Conservation (phyloP, 2,888 invertebrate species). For the Aporophyla nigra region DNA sequence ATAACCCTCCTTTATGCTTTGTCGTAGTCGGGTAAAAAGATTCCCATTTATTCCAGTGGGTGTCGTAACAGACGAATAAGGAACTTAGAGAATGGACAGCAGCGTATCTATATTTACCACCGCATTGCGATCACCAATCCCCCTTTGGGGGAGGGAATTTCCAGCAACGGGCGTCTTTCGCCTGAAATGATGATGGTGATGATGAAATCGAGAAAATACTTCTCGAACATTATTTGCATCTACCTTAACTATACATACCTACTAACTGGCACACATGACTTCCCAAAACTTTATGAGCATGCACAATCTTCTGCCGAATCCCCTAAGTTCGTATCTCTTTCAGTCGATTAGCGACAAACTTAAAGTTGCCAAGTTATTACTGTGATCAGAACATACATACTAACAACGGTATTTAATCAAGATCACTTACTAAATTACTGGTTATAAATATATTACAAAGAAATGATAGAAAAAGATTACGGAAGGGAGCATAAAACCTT, state of each 20-base stretch:
- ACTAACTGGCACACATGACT: conserved; percentile 10
- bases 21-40: too few species aligned
- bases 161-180: too few species aligned
- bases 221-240: neutral
- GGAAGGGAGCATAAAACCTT: conserved; percentile 3
- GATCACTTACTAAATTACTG: neutral
- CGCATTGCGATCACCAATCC: too few species aligned
- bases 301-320: conserved; percentile 27
- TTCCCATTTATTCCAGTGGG: too few species aligned
- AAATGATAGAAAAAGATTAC: neutral
- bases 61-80: too few species aligned
- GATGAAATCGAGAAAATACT: too few species aligned
- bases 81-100: too few species aligned
- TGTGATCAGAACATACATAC: neutral
- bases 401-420: conserved; percentile 1
- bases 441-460: neutral
- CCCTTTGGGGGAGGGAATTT: too few species aligned
- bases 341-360: conserved; percentile 43
- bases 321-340: conserved; percentile 51
- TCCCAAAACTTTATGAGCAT: conserved; percentile 20
- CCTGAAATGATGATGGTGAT: too few species aligned
- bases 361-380: conserved; percentile 25
- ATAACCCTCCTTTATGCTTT: too few species aligned
- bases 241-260: neutral
- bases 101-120: too few species aligned